These are phyloP conservation scores for Sciurus vulgaris DNA, from an alignment of 2,797 vertebrate genomes.

Conservation along the genomic window DNA sequence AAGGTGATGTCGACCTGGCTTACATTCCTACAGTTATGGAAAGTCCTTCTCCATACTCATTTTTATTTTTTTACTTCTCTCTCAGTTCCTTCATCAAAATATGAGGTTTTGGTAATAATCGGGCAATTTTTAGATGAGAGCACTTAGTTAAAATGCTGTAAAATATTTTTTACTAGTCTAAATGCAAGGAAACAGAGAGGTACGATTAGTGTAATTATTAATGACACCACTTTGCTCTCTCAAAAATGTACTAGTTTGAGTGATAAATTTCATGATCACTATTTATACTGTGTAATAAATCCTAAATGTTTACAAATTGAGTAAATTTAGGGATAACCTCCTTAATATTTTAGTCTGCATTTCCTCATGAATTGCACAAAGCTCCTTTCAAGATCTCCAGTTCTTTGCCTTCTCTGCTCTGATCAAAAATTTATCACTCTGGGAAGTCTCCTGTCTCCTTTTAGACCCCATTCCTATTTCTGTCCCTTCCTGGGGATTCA, in stretches of 20 bases:
- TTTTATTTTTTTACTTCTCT: slow-evolving; percentile 1
- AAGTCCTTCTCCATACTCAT: background rate
- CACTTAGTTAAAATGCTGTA: background rate
- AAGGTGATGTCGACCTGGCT: background rate
- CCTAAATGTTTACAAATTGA: slow-evolving; percentile 62
- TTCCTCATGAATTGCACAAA: slow-evolving; percentile 23
- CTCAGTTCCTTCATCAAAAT: slow-evolving; percentile 17
- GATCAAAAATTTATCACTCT: slow-evolving; percentile 65
- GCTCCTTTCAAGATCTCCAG: slow-evolving; percentile 13
- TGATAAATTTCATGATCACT: slow-evolving; percentile 21
- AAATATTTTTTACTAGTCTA: slow-evolving; percentile 27
- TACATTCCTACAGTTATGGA: background rate
- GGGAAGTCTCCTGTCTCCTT: slow-evolving; percentile 28
- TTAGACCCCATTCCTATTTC: background rate
- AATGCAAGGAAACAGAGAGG: slow-evolving; percentile 22
- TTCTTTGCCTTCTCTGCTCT: slow-evolving; percentile 52
- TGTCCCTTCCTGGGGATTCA: slow-evolving; percentile 50
- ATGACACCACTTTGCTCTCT: background rate
- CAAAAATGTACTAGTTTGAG: slow-evolving; percentile 16
- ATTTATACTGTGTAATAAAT: slow-evolving; percentile 34
- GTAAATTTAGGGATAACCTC: background rate
- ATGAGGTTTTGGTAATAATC: slow-evolving; percentile 7
- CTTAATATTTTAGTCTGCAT: slow-evolving; percentile 62
- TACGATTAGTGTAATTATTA: background rate
- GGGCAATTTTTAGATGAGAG: slow-evolving; percentile 10